Conservation (phyloP, 2,888 invertebrate genomes). For the Drosophila vallismaia region DNA sequence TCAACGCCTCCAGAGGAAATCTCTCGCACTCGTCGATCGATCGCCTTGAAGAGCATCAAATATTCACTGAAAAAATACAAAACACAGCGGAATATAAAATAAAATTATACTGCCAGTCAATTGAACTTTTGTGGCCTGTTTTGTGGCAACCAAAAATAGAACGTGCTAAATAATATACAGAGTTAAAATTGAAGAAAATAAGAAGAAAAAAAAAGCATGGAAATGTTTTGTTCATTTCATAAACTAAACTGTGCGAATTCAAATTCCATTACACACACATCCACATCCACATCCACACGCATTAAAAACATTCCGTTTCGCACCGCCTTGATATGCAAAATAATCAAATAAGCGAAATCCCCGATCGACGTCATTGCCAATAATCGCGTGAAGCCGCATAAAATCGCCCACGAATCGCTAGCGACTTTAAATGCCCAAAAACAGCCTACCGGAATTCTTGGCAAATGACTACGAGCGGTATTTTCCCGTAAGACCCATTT, state of each 20-base stretch:
- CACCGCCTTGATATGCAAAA: conserved; percentile 49
- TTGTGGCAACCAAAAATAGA: conserved; percentile 55
- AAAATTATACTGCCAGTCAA: conserved; percentile 33
- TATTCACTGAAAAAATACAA: conserved; percentile 40
- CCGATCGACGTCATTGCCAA: conserved; percentile 55
- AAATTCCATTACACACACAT: conserved; percentile 31
- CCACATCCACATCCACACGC: conserved; percentile 8
- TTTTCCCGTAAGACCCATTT: conserved; percentile 46
- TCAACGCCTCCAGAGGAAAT: conserved; percentile 19
- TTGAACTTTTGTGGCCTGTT: conserved; percentile 50
- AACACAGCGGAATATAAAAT: conserved; percentile 22
- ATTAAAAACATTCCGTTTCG: conserved; percentile 49
- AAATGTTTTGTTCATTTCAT: conserved; percentile 57
- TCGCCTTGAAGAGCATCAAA: conserved; percentile 26
- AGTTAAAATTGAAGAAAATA: conserved; percentile 29
- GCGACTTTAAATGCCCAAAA: conserved; percentile 22
- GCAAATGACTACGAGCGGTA: conserved; percentile 47
- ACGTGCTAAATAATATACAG: conserved; percentile 23
- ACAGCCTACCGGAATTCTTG: neutral
- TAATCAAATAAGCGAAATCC: conserved; percentile 38
- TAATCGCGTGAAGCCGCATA: conserved; percentile 22
- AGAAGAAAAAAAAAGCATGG: conserved; percentile 24
- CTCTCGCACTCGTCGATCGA: conserved; percentile 3
- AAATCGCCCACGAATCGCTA: conserved; percentile 46
- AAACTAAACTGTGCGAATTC: conserved; percentile 52